These are phyloP conservation scores for Callimorpha dominula DNA, from an alignment of 2,888 invertebrate species.

Conservation along the genomic window DNA sequence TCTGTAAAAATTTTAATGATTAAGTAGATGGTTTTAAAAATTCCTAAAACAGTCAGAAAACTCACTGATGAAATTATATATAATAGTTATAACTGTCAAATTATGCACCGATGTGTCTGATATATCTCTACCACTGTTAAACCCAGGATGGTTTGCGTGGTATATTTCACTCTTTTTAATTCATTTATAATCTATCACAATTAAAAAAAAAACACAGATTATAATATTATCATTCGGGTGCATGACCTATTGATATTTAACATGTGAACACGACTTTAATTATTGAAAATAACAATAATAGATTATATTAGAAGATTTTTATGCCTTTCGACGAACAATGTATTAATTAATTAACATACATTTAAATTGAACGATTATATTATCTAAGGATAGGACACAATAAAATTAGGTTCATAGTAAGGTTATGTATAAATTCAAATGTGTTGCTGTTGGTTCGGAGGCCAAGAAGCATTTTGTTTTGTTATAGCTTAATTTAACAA, in stretches of 20 bases:
- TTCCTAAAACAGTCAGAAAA: too few relatives aligned
- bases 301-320: not conserved
- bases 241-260: constrained; percentile 61
- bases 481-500: too few relatives aligned
- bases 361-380: not conserved
- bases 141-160: not conserved
- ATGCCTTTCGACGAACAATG: not conserved
- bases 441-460: not conserved
- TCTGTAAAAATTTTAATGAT: not conserved
- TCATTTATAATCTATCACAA: not conserved
- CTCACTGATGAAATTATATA: too few relatives aligned
- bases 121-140: not conserved
- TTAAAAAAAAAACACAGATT: not conserved
- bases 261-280: constrained; percentile 20
- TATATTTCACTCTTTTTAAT: not conserved
- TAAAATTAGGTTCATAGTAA: not conserved
- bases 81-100: too few relatives aligned
- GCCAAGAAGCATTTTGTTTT: not conserved
- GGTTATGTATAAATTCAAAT: not conserved
- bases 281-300: constrained; percentile 4
- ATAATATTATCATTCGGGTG: constrained; percentile 32
- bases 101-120: not conserved
- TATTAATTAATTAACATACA: not conserved
- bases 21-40: not conserved
- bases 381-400: not conserved